phyloP scores from a whole-genome alignment of 2,113 vertebrate genomes.

The Colaptes auratus region DNA sequence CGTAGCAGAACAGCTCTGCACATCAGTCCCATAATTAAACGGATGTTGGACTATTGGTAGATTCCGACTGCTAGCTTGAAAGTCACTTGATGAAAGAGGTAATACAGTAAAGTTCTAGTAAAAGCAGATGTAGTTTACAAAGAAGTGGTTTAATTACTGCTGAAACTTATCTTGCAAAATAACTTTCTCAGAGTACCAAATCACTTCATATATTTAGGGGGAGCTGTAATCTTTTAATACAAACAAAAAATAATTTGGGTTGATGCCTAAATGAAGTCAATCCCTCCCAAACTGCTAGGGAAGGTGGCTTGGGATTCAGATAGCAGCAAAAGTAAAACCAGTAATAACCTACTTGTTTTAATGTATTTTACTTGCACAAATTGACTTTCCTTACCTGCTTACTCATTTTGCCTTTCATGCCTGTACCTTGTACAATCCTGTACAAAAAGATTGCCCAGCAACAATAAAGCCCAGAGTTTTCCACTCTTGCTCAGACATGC shows the following conservation, averaged over 20 bases:
- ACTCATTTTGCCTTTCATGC: conserved; percentile 33
- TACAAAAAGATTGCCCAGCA: conserved; percentile 38
- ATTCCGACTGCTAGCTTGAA: conserved; percentile 65
- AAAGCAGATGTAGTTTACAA: conserved; percentile 66
- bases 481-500: background rate
- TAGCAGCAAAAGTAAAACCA: background rate
- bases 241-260: background rate
- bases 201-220: conserved; percentile 48
- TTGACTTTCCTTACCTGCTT: conserved; percentile 47
- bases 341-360: background rate
- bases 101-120: conserved; percentile 59
- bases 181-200: conserved; percentile 42
- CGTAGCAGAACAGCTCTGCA: conserved; percentile 38
- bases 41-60: conserved; percentile 59
- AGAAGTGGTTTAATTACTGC: conserved; percentile 69
- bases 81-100: conserved; percentile 67
- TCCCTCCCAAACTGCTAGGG: background rate
- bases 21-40: conserved; percentile 14
- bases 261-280: background rate
- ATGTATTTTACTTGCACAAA: conserved; percentile 52
- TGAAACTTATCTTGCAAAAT: conserved; percentile 65
- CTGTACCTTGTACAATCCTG: conserved; percentile 13
- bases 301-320: background rate
- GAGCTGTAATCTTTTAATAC: conserved; percentile 38
- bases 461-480: conserved; percentile 39